Evolutionary conservation across 2,797 vertebrate species (phyloP), one percentile per base, ranked within the genome.

Genomic region (Tympanoctomys barrerae): DNA sequence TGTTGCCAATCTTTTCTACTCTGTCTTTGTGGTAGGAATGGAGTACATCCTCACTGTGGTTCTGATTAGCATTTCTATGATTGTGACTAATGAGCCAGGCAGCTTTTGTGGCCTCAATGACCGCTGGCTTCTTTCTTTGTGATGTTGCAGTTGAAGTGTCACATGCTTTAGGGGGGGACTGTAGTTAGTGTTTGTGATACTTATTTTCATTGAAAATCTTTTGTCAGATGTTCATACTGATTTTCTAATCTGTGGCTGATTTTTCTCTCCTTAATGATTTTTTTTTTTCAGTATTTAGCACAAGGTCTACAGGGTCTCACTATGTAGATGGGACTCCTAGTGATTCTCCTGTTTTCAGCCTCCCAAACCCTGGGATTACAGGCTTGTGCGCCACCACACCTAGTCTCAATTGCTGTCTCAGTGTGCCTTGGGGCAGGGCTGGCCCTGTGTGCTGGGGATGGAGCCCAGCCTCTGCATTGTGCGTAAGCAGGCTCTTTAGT

Each of bases 131-230:
- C 28, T 75, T 64, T 68, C 83, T 80, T 70, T 84, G 39, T 90
- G 75, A 61, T 54, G 28, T 66, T 22, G 33, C 77, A 92, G 3
- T 64, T 94, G 16, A 78, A 19, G 59, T 82, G 19, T 71, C 82
- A 59, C 49, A 57, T 19, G 49, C 57, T 86, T 66, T 66, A n/a
- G 54, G 22, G 16, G 16, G 28, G 61, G 24, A 59, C 39, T 24
- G 7, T 62, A 31, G 57, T 84, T 87, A 2, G 89, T 78, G 33
- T 79, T 70, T 85, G 39, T 92, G 75, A 11, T 66, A 21, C 21
- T 87, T 95, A 52, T 90, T 86, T 70, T 95, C 24, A 5, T 77
- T 94, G n/a, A 36, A 86, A 2, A 42, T 95, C 33, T 42, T 95
- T 95, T 91, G 57, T 70, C 94, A 31, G 59, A 31, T 73, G 0